Evolutionary conservation across 2,888 invertebrate species (phyloP), one percentile per base, ranked within the genome.

Genomic region (Chrysotoxum bicinctum): DNA sequence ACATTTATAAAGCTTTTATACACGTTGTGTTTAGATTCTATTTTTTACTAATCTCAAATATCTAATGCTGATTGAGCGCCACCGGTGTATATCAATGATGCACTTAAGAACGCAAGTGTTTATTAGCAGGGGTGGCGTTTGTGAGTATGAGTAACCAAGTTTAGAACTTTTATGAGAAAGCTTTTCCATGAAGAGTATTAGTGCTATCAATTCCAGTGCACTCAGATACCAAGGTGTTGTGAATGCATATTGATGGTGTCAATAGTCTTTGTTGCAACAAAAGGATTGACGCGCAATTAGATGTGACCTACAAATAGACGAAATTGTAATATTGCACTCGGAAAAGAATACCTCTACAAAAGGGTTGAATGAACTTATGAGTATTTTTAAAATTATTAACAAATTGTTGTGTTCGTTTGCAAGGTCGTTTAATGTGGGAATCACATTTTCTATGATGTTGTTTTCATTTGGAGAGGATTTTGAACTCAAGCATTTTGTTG

Each of bases 1-100:
- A 45, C 70, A 81, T 69, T 58, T 79, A 32, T 64, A 64, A 78
- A 86, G 77, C 86, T 86, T 86, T 86, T 86, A 86, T 86, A 86
- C 73, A 50, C 64, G 73, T 78, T 78, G 54, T 68, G 52, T 19
- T 66, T 68, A 66, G 79, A 76, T 68, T 84, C 75, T 77, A 84
- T 80, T 85, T 68, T 30, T 56, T 8, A 35, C 77, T 58, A 54
- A 77, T 72, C 52, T 52, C 45, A 74, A 69, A 37, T 80, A 48
- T 74, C 78, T 75, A 78, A 66, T 32, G 66, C 69, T 40, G 70
- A 37, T 73, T 45, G 48, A 16, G 32, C 32, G 26, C 21, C 35
- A 37, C 37, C 21, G 54, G 50, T 43, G 32, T 68, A 37, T 37
- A 62, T 43, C 48, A 50, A 12, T 37, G 37, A 72, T 84, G 79